Evolutionary conservation across 2,888 invertebrate genomes (phyloP), one percentile per base, ranked within the genome.

Genomic region (Pasiphila rectangulata): DNA sequence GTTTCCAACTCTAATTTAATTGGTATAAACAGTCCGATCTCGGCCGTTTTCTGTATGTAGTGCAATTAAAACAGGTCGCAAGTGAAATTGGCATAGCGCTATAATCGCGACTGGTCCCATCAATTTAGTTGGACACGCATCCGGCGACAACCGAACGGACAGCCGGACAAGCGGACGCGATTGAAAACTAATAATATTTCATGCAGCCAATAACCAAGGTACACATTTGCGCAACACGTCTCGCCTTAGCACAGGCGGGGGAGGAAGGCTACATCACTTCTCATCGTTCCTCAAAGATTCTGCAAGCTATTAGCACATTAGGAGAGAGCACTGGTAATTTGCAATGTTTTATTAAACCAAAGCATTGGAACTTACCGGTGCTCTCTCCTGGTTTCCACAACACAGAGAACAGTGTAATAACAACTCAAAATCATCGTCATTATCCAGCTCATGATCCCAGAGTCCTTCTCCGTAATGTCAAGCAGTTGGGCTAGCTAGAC

Each of bases 111-210:
- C 72, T 75, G 75, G 77, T 72, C 70, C 79, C 75, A 83, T 84
- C 80, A 81, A 84, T 83, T 76, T 75, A 66, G 70, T 73, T 73
- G 66, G 75, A 75, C 72, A 69, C 60, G 71, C 78, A 81, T 83
- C 83, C 83, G 83, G 79, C 63, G 80, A 79, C 79, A 76, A 70
- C 64, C 64, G 62, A 69, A 60, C 61, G 69, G 69, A 70, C 67
- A 67, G 65, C 51, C 63, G 68, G 71, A 73, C 75, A 75, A 69
- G 72, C 79, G 77, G 76, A 75, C 71, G 72, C 73, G 69, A 73
- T 75, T 72, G 70, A 71, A 75, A 79, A 78, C 75, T 75, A 75
- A 79, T 75, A 72, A 78, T 79, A 79, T 74, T 75, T 77, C 73
- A 76, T 75, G 59, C 59, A 53, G 54, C 63, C 56, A 66, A 69